phyloP scores from a whole-genome alignment of 2,113 vertebrate species.

The Grammomys surdaster region DNA sequence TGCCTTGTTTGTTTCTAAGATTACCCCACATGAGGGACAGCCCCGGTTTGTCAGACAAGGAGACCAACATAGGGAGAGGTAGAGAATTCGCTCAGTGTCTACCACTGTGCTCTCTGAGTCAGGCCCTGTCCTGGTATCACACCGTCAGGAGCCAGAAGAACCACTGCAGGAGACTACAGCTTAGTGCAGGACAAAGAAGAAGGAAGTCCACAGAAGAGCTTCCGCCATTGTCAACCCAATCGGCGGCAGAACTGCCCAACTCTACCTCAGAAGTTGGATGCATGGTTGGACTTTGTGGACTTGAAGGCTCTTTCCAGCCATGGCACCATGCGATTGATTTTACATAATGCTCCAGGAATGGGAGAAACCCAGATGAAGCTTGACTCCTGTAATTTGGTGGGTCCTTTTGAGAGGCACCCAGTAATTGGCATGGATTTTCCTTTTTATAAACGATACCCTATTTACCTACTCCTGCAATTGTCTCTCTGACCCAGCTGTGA shows the following conservation, averaged over 20 bases:
- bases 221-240: neutral
- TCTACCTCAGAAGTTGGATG: neutral
- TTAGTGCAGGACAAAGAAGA: neutral
- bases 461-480: constrained; percentile 45
- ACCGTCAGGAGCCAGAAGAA: neutral
- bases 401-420: neutral
- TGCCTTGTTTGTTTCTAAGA: neutral
- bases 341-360: neutral
- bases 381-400: neutral
- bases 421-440: neutral
- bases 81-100: neutral
- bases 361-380: neutral
- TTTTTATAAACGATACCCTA: neutral
- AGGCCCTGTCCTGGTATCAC: neutral
- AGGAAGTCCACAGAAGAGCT: neutral
- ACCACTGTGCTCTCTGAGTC: neutral
- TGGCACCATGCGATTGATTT: neutral
- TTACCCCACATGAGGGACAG: neutral
- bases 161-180: neutral
- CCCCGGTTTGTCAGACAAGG: neutral
- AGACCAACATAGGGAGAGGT: neutral
- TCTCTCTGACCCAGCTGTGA: constrained; percentile 13
- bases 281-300: accelerated
- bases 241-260: neutral
- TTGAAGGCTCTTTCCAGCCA: neutral